Conservation (phyloP, 2,888 invertebrate genomes). For the Lepidonotus clava region DNA sequence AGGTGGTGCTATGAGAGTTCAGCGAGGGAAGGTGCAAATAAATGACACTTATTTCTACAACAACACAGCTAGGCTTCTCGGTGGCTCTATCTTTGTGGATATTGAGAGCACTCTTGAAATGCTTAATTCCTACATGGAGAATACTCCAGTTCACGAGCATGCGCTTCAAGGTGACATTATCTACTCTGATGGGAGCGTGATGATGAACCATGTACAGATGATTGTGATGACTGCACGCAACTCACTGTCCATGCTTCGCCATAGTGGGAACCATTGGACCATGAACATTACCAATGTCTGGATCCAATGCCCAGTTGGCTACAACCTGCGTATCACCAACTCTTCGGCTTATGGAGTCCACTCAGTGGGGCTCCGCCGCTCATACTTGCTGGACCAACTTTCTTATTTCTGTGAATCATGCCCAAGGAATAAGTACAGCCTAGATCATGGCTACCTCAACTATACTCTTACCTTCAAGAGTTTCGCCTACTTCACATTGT, state of each 20-base stretch:
- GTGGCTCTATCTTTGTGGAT: conserved; percentile 65
- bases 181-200: conserved; percentile 65
- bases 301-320: conserved; percentile 65
- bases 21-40: conserved; percentile 61
- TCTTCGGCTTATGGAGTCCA: conserved; percentile 65
- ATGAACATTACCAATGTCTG: conserved; percentile 65
- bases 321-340: conserved; percentile 64
- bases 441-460: conserved; percentile 66
- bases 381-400: conserved; percentile 63
- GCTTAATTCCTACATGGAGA: conserved; percentile 60
- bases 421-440: conserved; percentile 66
- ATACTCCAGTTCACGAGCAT: conserved; percentile 59
- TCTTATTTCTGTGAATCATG: conserved; percentile 67
- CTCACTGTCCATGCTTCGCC: conserved; percentile 63
- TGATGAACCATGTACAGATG: conserved; percentile 59
- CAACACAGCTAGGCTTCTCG: conserved; percentile 64
- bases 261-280: conserved; percentile 65
- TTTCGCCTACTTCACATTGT: conserved; percentile 64
- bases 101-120: conserved; percentile 61
- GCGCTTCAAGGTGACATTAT: conserved; percentile 66
- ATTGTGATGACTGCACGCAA: conserved; percentile 60
- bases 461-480: conserved; percentile 63
- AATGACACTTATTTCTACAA: conserved; percentile 60
- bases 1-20: conserved; percentile 64
- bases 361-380: conserved; percentile 59